Evolutionary conservation across 2,888 invertebrate species (phyloP).

Genomic region (Actias luna): DNA sequence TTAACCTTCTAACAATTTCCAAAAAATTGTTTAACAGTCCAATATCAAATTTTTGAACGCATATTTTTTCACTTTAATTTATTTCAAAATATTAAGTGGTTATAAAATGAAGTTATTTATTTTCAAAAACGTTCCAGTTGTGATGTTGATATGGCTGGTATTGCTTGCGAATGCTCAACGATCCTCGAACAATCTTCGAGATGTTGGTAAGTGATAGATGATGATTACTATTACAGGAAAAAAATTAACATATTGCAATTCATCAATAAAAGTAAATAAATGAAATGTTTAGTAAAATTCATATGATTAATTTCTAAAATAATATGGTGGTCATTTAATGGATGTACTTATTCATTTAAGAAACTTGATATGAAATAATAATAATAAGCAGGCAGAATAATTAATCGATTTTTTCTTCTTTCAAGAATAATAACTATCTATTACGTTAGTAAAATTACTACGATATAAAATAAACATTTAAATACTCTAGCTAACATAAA

Average conservation of each 20-base stretch:
- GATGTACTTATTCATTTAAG: too few relatives aligned
- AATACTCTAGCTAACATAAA: background rate
- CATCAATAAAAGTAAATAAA: background rate
- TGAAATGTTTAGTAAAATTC: background rate
- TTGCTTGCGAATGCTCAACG: constrained; percentile 72
- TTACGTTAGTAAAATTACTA: too few relatives aligned
- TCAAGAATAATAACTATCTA: too few relatives aligned
- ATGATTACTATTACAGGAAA: background rate
- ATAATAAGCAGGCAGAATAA: too few relatives aligned
- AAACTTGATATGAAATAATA: too few relatives aligned
- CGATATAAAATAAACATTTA: background rate
- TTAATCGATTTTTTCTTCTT: too few relatives aligned
- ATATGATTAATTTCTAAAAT: too few relatives aligned
- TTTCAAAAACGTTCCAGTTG: constrained; percentile 61
- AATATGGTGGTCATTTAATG: too few relatives aligned
- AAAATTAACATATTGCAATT: background rate
- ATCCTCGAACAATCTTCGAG: constrained; percentile 59
- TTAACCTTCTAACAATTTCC: constrained; percentile 52
- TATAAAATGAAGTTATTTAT: constrained; percentile 56
- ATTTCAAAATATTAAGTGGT: constrained; percentile 13
- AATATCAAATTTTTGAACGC: background rate
- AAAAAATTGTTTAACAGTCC: background rate
- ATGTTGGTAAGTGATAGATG: constrained; percentile 60
- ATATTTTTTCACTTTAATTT: background rate
- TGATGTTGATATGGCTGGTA: constrained; percentile 66